Conservation (phyloP, 2,113 vertebrate species). For the Blennius ocellaris region DNA sequence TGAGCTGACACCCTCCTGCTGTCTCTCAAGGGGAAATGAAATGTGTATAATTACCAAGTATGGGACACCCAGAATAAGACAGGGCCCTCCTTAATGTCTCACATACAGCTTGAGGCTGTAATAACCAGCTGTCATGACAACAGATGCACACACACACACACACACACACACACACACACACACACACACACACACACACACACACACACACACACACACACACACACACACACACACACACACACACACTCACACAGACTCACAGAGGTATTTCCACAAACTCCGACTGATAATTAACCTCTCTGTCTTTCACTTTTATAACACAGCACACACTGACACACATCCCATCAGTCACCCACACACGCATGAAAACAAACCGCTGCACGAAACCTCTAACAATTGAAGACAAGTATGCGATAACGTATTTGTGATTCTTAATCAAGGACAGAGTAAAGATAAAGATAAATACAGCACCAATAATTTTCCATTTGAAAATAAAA, state of each 20-base stretch:
- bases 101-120: conserved; percentile 58
- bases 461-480: conserved; percentile 49
- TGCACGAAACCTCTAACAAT: conserved; percentile 33
- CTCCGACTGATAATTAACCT: conserved; percentile 47
- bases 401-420: conserved; percentile 32
- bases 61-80: conserved; percentile 54
- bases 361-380: conserved; percentile 41
- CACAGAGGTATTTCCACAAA: conserved; percentile 26
- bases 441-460: conserved; percentile 60
- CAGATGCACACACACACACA: conserved; percentile 29
- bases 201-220: no score
- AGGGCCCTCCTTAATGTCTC: conserved; percentile 55
- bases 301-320: conserved; percentile 28
- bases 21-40: conserved; percentile 53
- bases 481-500: conserved; percentile 24
- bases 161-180: conserved; percentile 20
- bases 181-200: no score
- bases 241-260: conserved; percentile 3
- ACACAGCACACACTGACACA: conserved; percentile 35
- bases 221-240: conserved; percentile 9
- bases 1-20: conserved; percentile 40
- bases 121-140: conserved; percentile 65
- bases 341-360: conserved; percentile 11
- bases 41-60: conserved; percentile 65
- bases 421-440: conserved; percentile 39